Percentiles rank a stretch among this genome's conserved stretches.
Conservation (phyloP, 1,140 invertebrate genomes). For the Eumaeus atala region DNA sequence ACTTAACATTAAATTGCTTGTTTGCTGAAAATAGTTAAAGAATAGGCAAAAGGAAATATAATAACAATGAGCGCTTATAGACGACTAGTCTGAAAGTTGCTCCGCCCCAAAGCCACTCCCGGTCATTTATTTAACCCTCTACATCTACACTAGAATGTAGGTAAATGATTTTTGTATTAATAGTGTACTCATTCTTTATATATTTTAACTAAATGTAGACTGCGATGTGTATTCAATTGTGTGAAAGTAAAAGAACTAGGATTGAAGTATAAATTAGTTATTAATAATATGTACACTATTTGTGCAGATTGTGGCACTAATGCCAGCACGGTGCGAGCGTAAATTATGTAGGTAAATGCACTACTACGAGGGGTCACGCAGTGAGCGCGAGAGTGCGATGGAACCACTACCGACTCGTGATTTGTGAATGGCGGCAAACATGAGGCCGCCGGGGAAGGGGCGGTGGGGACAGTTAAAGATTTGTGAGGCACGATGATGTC, state of each 20-base stretch:
- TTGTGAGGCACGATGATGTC: slow-evolving; percentile 43
- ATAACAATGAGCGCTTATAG: neutral
- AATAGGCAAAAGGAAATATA: neutral
- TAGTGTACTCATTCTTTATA: too few relatives aligned
- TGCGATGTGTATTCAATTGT: too few relatives aligned
- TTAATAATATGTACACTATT: too few relatives aligned
- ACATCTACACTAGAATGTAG: too few relatives aligned
- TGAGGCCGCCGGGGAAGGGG: slow-evolving; percentile 22
- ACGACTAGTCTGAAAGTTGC: neutral
- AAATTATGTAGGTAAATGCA: slow-evolving; percentile 32
- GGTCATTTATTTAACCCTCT: too few relatives aligned
- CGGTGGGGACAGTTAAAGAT: slow-evolving; percentile 12
- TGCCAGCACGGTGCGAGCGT: slow-evolving; percentile 9
- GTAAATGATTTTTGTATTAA: too few relatives aligned
- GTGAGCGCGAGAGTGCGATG: slow-evolving; percentile 39
- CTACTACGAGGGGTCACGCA: slow-evolving; percentile 37
- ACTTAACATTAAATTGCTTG: neutral
- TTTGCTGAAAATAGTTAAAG: neutral
- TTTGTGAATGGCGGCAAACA: slow-evolving; percentile 52
- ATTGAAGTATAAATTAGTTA: too few relatives aligned
- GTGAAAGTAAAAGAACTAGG: too few relatives aligned
- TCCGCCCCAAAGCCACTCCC: too few relatives aligned
- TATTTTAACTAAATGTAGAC: too few relatives aligned
- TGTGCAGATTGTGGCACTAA: neutral
- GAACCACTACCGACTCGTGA: slow-evolving; percentile 40